Evolutionary conservation across 2,797 vertebrate species (phyloP).

Genomic region (Protonibea diacanthus): DNA sequence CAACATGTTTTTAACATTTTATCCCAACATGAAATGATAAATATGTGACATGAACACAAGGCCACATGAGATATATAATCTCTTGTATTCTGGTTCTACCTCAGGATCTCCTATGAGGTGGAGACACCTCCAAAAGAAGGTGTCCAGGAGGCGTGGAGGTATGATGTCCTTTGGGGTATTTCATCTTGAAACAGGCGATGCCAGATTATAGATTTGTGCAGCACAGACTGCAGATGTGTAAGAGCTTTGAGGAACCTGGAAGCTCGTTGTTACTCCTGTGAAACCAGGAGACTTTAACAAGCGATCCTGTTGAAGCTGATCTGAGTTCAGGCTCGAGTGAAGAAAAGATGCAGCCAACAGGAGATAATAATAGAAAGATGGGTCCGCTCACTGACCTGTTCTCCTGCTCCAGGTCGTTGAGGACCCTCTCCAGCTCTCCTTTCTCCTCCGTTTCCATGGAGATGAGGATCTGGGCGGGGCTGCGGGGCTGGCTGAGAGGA

Average conservation of each 20-base stretch:
- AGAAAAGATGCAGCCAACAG: not conserved
- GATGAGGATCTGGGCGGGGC: constrained; percentile 99
- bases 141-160: too few species aligned
- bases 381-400: constrained; percentile 89
- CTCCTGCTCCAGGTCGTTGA: constrained; percentile 96
- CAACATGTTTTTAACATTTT: too few species aligned
- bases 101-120: too few species aligned
- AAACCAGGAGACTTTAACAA: not conserved
- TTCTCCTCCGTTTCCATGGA: constrained; percentile 99
- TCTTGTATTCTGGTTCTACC: too few species aligned
- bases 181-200: too few species aligned
- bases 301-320: not conserved
- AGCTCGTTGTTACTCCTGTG: not conserved
- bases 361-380: not conserved
- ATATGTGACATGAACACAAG: too few species aligned
- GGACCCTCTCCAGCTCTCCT: constrained; percentile 97
- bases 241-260: not conserved
- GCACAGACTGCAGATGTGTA: not conserved
- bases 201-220: not conserved
- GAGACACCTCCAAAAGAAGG: too few species aligned
- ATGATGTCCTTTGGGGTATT: too few species aligned
- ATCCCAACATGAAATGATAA: too few species aligned
- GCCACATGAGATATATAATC: too few species aligned
- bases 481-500: constrained; percentile 97
- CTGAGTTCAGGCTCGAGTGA: not conserved